Evolutionary conservation across 1,140 invertebrate genomes (phyloP).

Genomic region (Hypothenemus hampei): DNA sequence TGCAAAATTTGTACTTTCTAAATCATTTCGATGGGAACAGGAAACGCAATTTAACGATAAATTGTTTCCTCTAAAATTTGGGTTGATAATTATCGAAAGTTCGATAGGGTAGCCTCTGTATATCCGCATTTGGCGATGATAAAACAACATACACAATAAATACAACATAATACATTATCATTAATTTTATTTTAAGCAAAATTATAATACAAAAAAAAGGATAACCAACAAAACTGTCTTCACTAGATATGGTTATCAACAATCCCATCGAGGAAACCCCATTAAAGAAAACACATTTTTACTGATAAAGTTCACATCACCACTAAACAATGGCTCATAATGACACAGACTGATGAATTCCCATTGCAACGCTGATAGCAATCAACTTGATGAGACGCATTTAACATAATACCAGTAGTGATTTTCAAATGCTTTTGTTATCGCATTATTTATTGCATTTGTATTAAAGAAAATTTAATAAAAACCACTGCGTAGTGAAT

Average conservation of each 20-base stretch:
- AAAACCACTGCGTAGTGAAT: too few species aligned
- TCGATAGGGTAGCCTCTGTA: slow-evolving; percentile 7
- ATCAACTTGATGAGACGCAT: neutral
- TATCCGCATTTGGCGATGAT: slow-evolving; percentile 1
- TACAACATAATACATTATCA: too few species aligned
- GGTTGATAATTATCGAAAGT: slow-evolving; percentile 4
- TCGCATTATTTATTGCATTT: neutral
- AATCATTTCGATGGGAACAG: too few species aligned
- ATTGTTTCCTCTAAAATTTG: neutral
- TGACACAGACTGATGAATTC: slow-evolving; percentile 38
- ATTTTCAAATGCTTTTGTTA: neutral
- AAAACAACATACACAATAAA: too few species aligned
- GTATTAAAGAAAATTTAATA: too few species aligned
- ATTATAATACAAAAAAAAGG: too few species aligned
- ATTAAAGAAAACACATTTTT: slow-evolving; percentile 31
- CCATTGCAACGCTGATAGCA: slow-evolving; percentile 21
- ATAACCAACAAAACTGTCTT: too few species aligned
- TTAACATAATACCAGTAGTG: neutral
- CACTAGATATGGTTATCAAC: too few species aligned
- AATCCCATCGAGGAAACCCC: slow-evolving; percentile 14
- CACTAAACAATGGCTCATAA: slow-evolving; percentile 34
- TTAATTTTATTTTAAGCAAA: too few species aligned
- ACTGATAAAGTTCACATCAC: slow-evolving; percentile 27
- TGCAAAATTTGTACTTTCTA: too few species aligned
- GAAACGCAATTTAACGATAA: neutral